Evolutionary conservation across 2,888 invertebrate genomes (phyloP).

Genomic region (Mythimna impura): DNA sequence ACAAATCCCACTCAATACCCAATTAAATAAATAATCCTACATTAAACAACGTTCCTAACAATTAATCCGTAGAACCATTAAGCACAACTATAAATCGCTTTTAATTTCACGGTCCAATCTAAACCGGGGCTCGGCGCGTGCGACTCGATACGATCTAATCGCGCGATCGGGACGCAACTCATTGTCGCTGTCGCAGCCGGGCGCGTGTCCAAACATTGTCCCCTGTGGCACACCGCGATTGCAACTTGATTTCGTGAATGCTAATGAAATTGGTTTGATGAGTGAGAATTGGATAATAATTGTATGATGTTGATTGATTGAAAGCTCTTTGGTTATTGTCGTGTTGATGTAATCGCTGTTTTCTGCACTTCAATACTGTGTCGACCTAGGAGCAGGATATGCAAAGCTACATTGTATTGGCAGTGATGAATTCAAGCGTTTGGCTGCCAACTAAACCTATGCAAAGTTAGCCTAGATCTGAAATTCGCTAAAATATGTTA

Average conservation of each 20-base stretch:
- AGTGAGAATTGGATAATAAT: constrained; percentile 42
- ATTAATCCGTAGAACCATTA: constrained; percentile 75
- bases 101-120: constrained; percentile 80
- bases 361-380: constrained; percentile 16
- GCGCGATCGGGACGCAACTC: constrained; percentile 79
- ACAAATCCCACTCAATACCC: constrained; percentile 54
- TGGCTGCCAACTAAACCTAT: neutral
- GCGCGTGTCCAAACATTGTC: constrained; percentile 84
- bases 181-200: constrained; percentile 78
- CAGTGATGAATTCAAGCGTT: neutral
- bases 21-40: constrained; percentile 62
- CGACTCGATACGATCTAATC: constrained; percentile 82
- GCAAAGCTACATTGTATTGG: neutral
- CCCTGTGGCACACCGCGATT: constrained; percentile 63
- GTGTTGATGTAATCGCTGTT: constrained; percentile 15
- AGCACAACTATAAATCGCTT: constrained; percentile 78
- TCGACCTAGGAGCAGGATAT: neutral
- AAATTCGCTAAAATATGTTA: neutral
- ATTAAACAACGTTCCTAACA: constrained; percentile 70
- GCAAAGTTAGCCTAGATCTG: constrained; percentile 1
- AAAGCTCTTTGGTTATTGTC: constrained; percentile 24
- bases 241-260: constrained; percentile 50
- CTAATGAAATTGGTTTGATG: constrained; percentile 51
- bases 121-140: constrained; percentile 81
- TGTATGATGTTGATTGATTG: constrained; percentile 41